These are phyloP conservation scores for Drosophila tristis DNA, from an alignment of 1,140 invertebrate species.

Conservation along the genomic window DNA sequence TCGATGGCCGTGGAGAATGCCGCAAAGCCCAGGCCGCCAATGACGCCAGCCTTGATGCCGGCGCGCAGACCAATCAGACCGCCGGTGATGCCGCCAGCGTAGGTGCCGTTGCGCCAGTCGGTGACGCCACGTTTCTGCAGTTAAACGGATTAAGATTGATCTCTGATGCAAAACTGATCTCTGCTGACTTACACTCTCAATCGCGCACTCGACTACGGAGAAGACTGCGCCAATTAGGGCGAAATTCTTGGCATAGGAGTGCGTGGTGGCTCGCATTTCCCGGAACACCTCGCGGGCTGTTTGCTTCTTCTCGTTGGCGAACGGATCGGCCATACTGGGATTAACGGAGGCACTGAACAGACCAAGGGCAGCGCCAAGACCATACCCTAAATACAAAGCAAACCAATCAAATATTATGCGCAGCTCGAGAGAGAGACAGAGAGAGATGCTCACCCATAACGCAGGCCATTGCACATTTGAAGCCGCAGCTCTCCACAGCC, in stretches of 20 bases:
- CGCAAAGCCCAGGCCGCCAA: constrained; percentile 97
- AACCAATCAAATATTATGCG: background rate
- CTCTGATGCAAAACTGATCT: too few relatives aligned
- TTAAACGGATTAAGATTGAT: too few relatives aligned
- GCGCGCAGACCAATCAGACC: constrained; percentile 97
- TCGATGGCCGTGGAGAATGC: constrained; percentile 97
- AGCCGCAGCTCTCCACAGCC: constrained; percentile 95
- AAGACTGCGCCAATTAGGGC: constrained; percentile 97
- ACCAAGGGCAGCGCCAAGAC: constrained; percentile 96
- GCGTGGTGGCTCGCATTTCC: constrained; percentile 96
- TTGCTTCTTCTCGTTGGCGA: constrained; percentile 91
- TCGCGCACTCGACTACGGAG: constrained; percentile 95
- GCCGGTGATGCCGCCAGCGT: constrained; percentile 96
- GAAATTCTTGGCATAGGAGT: constrained; percentile 99
- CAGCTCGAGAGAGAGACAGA: background rate
- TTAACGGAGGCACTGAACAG: constrained; percentile 98
- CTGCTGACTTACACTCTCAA: constrained; percentile 90
- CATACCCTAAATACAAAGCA: constrained; percentile 90
- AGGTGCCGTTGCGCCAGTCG: constrained; percentile 98
- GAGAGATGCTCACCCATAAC: constrained; percentile 89
- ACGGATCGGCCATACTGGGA: constrained; percentile 90
- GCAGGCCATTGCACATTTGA: constrained; percentile 95
- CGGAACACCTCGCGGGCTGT: constrained; percentile 92
- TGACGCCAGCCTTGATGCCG: constrained; percentile 95
- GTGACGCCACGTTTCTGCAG: constrained; percentile 94